Evolutionary conservation across 2,888 invertebrate genomes (phyloP).

Genomic region (Phalera bucephala): DNA sequence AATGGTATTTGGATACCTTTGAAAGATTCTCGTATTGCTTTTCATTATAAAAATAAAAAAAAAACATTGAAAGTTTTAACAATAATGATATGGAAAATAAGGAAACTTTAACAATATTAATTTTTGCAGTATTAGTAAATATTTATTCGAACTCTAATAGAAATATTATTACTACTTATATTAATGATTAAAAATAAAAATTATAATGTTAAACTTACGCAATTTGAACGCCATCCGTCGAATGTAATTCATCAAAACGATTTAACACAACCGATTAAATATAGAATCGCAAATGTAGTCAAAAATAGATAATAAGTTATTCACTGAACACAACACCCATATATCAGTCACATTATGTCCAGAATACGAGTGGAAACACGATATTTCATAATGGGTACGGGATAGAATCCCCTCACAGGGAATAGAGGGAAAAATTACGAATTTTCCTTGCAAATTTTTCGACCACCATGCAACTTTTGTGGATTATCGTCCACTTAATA

Average conservation of each 20-base stretch:
- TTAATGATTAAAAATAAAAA: constrained; percentile 10
- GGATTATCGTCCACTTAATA: constrained; percentile 41
- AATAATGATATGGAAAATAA: too few relatives aligned
- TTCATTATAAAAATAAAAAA: not conserved
- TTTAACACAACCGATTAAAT: constrained; percentile 50
- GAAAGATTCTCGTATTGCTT: not conserved
- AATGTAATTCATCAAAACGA: constrained; percentile 62
- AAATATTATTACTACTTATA: too few relatives aligned
- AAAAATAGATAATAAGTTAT: constrained; percentile 64
- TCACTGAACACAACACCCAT: constrained; percentile 46
- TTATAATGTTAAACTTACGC: constrained; percentile 62
- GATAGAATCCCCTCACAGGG: constrained; percentile 40
- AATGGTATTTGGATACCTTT: too few relatives aligned
- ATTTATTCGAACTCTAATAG: too few relatives aligned
- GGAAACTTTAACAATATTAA: too few relatives aligned
- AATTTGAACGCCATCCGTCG: constrained; percentile 56
- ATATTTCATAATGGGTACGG: constrained; percentile 25
- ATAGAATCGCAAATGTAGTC: constrained; percentile 65
- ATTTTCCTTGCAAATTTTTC: constrained; percentile 40
- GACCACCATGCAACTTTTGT: constrained; percentile 40
- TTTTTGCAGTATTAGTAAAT: too few relatives aligned
- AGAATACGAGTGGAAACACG: constrained; percentile 50
- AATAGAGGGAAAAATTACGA: constrained; percentile 51
- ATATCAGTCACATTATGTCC: constrained; percentile 55
- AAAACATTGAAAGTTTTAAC: too few relatives aligned